These are phyloP conservation scores for Blera fallax DNA, from an alignment of 2,888 invertebrate species.

Conservation along the genomic window DNA sequence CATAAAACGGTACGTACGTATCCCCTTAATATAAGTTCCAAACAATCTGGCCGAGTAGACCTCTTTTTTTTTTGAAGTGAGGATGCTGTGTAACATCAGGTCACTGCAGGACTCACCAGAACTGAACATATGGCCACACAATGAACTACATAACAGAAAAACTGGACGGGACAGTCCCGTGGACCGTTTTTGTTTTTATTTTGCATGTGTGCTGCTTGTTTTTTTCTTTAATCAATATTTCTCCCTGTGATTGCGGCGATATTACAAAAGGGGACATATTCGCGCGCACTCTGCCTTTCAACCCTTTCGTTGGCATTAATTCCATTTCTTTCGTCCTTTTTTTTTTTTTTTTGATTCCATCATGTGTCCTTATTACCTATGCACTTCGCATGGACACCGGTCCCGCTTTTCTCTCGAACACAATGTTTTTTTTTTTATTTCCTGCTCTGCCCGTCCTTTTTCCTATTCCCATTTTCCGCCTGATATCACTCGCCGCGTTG, in stretches of 20 bases:
- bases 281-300: constrained; percentile 45
- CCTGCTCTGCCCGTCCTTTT: constrained; percentile 50
- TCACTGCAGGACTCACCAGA: constrained; percentile 46
- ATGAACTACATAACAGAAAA: constrained; percentile 47
- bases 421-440: constrained; percentile 63
- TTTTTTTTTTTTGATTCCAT: constrained; percentile 41
- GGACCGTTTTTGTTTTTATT: constrained; percentile 43
- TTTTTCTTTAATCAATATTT: constrained; percentile 63
- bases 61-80: constrained; percentile 14
- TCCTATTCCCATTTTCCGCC: constrained; percentile 71
- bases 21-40: constrained; percentile 39
- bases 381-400: constrained; percentile 67
- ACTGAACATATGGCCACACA: constrained; percentile 64
- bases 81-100: constrained; percentile 57
- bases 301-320: constrained; percentile 65
- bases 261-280: constrained; percentile 70
- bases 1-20: neutral
- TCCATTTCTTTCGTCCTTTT: neutral
- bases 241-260: constrained; percentile 67
- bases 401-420: constrained; percentile 30
- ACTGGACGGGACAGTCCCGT: constrained; percentile 69
- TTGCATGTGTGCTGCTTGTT: neutral
- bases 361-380: constrained; percentile 71
- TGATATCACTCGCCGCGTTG: constrained; percentile 62
- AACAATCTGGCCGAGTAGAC: neutral